Base-by-base conservation (phyloP, 2,888 invertebrate species). In the Corythucha ciliata region DNA sequence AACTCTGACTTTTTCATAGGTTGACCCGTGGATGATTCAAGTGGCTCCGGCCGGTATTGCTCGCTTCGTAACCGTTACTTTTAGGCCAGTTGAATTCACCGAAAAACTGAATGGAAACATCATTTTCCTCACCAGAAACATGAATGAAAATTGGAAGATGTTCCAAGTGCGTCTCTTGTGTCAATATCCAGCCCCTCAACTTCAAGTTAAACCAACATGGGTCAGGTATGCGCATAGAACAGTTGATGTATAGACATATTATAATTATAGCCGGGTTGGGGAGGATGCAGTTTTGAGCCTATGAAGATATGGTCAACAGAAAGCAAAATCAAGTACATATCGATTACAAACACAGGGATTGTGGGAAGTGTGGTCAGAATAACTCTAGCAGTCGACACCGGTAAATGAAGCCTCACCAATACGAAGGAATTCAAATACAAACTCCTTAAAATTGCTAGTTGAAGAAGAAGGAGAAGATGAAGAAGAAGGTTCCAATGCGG, bases 141-240 rank as follows among this genome's bases (percentile, higher is more conserved):
- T 27, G 12, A 37, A 40, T 12, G 39, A 45, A 39, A 37, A 22
- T 5, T 51, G 51, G 51, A 51, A 37, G 29, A 33, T 29, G 20
- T 51, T 51, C 27, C 46, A 44, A 18, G 44, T 51, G 8, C 51
- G 46, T 29, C 39, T 51, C 21, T 33, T 45, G 2, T 51, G 51
- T 37, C 34, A 33, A 7, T 45, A 44, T 14, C 45, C 45, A 1
- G 27, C 36, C 12, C 51, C 51, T 7, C 37, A 45, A 14, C 44
- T 51, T 16, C 39, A 44, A 4, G 27, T 51, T 2, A 41, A 51
- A 7, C 44, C 51, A 2, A 26, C 39, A 4, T 45, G 42, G 4
- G 44, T 51, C 44, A 51, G 26, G 51, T 51, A n/a, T n/a, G n/a
- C n/a, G n/a, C n/a, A n/a, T n/a, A n/a, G n/a, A n/a, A n/a, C n/a